Evolutionary conservation across 2,888 invertebrate species (phyloP).

Genomic region (Epinotia demarniana): DNA sequence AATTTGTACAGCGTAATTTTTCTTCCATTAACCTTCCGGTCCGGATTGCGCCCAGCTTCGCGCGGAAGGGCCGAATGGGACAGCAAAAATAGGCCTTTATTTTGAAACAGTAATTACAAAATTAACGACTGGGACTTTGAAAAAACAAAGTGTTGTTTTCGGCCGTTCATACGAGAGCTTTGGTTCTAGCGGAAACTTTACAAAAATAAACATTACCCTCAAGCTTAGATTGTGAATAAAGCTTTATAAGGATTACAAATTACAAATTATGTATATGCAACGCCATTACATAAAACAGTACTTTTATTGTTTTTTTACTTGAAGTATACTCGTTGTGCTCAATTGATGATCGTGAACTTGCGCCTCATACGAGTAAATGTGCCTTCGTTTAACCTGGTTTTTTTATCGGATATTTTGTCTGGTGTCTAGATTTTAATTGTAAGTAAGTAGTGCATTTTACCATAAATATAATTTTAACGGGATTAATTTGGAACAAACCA

Average conservation of each 20-base stretch:
- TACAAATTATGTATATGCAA: constrained; percentile 12
- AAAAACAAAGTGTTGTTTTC: constrained; percentile 73
- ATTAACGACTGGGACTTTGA: constrained; percentile 78
- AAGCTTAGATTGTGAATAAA: constrained; percentile 38
- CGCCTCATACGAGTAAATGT: too few relatives aligned
- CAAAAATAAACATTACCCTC: constrained; percentile 58
- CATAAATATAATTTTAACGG: too few relatives aligned
- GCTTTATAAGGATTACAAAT: constrained; percentile 46
- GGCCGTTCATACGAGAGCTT: constrained; percentile 68
- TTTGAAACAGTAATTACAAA: constrained; percentile 81
- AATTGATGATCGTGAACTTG: too few relatives aligned
- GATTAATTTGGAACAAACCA: too few relatives aligned
- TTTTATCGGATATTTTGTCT: too few relatives aligned
- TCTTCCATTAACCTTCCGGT: constrained; percentile 80
- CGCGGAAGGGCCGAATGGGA: constrained; percentile 66
- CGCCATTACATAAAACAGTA: too few relatives aligned
- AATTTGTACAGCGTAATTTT: constrained; percentile 84
- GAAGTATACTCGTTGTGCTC: too few relatives aligned
- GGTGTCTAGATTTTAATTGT: too few relatives aligned
- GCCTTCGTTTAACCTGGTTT: too few relatives aligned
- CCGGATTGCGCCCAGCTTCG: constrained; percentile 60
- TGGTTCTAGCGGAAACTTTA: constrained; percentile 63
- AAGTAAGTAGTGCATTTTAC: too few relatives aligned
- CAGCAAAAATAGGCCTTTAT: constrained; percentile 77
- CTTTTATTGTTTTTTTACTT: too few relatives aligned